Evolutionary conservation across 2,113 vertebrate genomes (phyloP).

Genomic region (Damaliscus lunatus): DNA sequence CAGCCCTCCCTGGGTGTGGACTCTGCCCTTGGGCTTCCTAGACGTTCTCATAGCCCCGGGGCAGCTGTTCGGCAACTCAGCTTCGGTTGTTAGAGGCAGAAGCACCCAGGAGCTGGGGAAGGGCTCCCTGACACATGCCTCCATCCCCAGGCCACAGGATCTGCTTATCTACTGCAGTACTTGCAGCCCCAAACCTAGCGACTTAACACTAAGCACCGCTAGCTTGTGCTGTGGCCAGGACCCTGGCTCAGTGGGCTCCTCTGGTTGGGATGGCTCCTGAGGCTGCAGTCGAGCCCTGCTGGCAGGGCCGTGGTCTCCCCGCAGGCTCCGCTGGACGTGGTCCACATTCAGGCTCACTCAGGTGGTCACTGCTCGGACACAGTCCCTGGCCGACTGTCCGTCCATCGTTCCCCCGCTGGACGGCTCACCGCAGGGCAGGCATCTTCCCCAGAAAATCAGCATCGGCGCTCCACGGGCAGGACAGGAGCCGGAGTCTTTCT

Average conservation of each 20-base stretch:
- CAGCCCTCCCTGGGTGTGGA: too few species aligned
- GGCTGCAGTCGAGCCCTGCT: rapidly evolving
- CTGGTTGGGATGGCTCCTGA: rapidly evolving
- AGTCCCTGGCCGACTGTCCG: rapidly evolving
- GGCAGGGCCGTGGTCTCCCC: rapidly evolving
- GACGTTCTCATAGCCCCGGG: too few species aligned
- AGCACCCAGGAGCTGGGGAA: not conserved
- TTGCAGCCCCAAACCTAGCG: rapidly evolving
- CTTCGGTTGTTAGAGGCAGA: not conserved
- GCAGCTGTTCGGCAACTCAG: not conserved
- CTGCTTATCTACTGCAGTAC: not conserved
- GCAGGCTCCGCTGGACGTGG: not conserved
- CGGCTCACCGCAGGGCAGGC: not conserved
- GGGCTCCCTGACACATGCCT: rapidly evolving
- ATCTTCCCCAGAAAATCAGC: too few species aligned
- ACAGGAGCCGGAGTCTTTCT: not conserved
- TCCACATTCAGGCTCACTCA: not conserved
- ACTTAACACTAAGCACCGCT: not conserved
- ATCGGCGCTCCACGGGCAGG: rapidly evolving
- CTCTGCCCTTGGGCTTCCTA: not conserved
- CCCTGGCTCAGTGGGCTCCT: rapidly evolving
- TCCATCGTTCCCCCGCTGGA: not conserved
- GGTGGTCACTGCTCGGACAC: rapidly evolving
- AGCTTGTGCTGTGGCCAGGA: not conserved
- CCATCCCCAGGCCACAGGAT: not conserved